A percentile compares a stretch with the other conserved stretches of the same genome.
These are phyloP conservation scores for Coptodon bakossiorum DNA, from an alignment of 2,113 vertebrate species.

Conservation along the genomic window DNA sequence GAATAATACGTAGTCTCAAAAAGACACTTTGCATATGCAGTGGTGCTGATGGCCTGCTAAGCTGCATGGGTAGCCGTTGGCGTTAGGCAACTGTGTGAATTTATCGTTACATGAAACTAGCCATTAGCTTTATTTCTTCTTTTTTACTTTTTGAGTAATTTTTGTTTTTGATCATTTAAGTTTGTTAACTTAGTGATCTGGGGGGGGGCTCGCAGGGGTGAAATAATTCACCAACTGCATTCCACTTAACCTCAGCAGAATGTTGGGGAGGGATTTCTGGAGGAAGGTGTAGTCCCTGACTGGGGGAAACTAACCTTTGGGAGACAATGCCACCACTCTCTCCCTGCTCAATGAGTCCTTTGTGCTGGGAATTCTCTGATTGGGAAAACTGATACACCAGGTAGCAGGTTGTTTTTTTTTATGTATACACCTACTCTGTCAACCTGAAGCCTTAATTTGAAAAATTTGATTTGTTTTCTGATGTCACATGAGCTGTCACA, in stretches of 20 bases:
- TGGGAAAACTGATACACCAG: conserved; percentile 72
- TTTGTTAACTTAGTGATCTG: neutral
- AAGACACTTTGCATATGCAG: accelerated
- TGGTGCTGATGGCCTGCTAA: neutral
- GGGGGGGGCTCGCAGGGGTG: neutral
- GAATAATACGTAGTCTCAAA: neutral
- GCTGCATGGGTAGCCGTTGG: neutral
- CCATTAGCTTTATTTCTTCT: neutral
- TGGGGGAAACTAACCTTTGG: conserved; percentile 74
- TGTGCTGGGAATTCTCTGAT: conserved; percentile 72
- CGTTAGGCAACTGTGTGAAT: neutral
- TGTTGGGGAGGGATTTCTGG: conserved; percentile 52
- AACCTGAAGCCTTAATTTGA: conserved; percentile 14
- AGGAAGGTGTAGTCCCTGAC: conserved; percentile 56
- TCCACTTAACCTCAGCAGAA: conserved; percentile 75
- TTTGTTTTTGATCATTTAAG: neutral
- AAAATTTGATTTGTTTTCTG: conserved; percentile 37
- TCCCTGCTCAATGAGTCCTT: conserved; percentile 74
- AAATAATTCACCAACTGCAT: conserved; percentile 37
- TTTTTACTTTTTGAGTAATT: neutral
- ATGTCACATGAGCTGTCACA: neutral
- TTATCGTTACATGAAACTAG: neutral
- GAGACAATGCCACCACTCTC: conserved; percentile 77
- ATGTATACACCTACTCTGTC: conserved; percentile 11
- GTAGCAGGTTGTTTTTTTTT: conserved; percentile 55